Evolutionary conservation across 2,797 vertebrate species (phyloP), one percentile per base, ranked within the genome.

Genomic region (Anguilla obscura): DNA sequence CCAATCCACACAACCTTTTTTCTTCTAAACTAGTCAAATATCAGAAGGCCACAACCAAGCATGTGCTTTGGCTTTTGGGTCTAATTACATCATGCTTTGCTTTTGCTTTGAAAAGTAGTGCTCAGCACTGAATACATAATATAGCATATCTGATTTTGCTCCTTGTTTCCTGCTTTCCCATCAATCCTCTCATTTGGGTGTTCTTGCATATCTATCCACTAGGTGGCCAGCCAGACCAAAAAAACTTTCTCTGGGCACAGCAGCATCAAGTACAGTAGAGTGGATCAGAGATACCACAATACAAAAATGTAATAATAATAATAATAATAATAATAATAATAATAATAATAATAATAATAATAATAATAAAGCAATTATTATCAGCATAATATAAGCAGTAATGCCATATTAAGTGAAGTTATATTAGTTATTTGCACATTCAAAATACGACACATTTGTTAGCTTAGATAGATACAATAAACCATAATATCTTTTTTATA

Each of bases 171-270:
- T n/a, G 74, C 24, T 12, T 84, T 88, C 60, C 45, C 82, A 84
- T 40, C 27, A 69, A 52, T 60, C 33, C 50, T 27, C n/a, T 66
- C 9, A 84, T 2, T 85, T 3, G 10, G 1, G 48, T 89, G 89
- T 94, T 91, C 92, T 89, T 87, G 66, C 91, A 80, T 92, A 89
- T 93, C 87, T 89, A 92, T 92, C 96, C 96, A 97, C 96, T 96
- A 96, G 96, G 94, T 96, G 96, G 96, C 95, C 96, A 96, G 90
- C 86, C 90, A 93, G 92, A 90, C 91, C 92, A 91, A 71, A 87
- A 89, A 91, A 96, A 95, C 36, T 90, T 87, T 92, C 66, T 86
- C 21, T 58, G 8, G 48, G 18, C 30, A 21, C 60, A 71, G 58
- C 76, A 36, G 7, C 3, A 36, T 87, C 3, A 10, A 63, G 66